Conservation (phyloP, 2,888 invertebrate genomes). For the Brenthis hecate region DNA sequence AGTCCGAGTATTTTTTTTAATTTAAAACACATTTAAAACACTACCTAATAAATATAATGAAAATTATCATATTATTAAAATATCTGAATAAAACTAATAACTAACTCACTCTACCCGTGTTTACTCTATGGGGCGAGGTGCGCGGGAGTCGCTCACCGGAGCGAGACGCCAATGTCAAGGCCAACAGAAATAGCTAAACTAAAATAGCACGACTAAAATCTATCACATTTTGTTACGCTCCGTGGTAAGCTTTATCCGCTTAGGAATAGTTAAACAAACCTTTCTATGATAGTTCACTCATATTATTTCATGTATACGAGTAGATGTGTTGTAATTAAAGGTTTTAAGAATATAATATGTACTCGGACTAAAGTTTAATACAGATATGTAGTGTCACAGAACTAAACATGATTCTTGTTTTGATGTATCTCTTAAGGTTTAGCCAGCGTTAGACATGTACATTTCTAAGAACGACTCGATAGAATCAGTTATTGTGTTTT, state of each 20-base stretch:
- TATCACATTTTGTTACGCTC: conserved; percentile 22
- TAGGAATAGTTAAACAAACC: background rate
- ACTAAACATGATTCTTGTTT: too few species aligned
- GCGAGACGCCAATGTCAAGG: conserved; percentile 43
- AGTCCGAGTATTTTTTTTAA: too few species aligned
- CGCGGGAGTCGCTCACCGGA: conserved; percentile 40
- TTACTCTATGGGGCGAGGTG: conserved; percentile 22
- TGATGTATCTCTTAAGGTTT: too few species aligned
- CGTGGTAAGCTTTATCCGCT: conserved; percentile 17
- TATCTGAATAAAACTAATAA: background rate
- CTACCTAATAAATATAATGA: too few species aligned
- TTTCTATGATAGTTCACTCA: background rate
- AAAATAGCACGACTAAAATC: conserved; percentile 38
- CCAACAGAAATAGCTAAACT: conserved; percentile 37
- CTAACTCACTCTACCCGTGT: background rate
- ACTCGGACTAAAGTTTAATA: background rate
- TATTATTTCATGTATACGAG: background rate
- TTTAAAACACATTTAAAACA: too few species aligned
- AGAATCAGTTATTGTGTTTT: too few species aligned
- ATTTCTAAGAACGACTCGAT: too few species aligned
- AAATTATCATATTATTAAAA: too few species aligned
- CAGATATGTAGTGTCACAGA: too few species aligned
- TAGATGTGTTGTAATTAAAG: background rate
- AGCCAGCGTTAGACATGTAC: too few species aligned
- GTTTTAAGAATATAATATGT: conserved; percentile 9